These are phyloP conservation scores for Tetraneura akinire DNA, from an alignment of 1,140 invertebrate species.

Conservation along the genomic window DNA sequence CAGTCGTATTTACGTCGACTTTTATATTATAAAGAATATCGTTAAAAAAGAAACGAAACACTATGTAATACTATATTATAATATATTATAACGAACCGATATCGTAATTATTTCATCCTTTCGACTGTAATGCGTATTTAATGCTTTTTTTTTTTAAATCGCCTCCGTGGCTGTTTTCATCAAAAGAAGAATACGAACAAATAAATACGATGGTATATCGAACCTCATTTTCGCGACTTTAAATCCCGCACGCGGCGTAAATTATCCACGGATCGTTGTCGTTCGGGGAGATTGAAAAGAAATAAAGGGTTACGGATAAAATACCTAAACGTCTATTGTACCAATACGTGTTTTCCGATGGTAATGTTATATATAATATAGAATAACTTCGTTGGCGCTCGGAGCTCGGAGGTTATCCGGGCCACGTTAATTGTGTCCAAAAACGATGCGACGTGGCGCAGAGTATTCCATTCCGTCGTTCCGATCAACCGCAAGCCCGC, in stretches of 20 bases:
- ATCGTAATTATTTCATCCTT: too few species aligned
- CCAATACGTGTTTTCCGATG: slow-evolving; percentile 1
- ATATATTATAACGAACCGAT: too few species aligned
- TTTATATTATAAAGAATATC: too few species aligned
- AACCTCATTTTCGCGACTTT: not conserved
- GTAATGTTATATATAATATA: too few species aligned
- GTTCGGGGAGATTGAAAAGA: not conserved
- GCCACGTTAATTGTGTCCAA: slow-evolving; percentile 42
- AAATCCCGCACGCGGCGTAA: not conserved
- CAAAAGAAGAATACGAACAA: too few species aligned
- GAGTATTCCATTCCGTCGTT: not conserved
- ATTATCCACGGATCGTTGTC: not conserved
- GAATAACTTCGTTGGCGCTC: slow-evolving; percentile 15
- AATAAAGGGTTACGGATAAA: slow-evolving; percentile 12
- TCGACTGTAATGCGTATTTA: too few species aligned
- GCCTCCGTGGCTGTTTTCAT: too few species aligned
- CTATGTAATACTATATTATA: too few species aligned
- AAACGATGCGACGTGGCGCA: not conserved
- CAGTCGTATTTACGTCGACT: too few species aligned
- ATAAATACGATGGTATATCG: too few species aligned
- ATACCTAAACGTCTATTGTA: not conserved
- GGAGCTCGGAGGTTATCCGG: slow-evolving; percentile 17
- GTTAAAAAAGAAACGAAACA: too few species aligned
- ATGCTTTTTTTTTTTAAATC: too few species aligned
- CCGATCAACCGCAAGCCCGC: not conserved